Base-by-base conservation (phyloP, 2,888 invertebrate species). In the Nebria brevicollis region DNA sequence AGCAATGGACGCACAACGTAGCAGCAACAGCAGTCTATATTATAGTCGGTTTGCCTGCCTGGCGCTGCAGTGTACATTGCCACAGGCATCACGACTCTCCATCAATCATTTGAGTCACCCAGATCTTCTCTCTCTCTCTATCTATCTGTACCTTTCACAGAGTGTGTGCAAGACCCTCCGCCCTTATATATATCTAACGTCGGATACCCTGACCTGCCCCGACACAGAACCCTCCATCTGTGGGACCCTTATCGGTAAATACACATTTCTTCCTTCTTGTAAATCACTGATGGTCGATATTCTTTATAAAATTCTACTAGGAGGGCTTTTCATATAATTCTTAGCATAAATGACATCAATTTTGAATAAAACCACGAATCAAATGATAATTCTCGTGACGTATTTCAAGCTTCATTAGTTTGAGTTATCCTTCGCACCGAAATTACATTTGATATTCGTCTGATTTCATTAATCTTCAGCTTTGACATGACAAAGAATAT, bases 31-130 rank as follows among this genome's bases (percentile, higher is more conserved):
- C 34, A 20, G 20, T 20, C 20, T 20, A 20, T 20, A 20, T 20
- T 20, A 20, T 20, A 20, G 20, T 20, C 20, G 34, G 34, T 5
- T 34, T 34, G 34, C 34, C 34, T 34, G 34, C 34, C 34, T 34
- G 34, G 34, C 34, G 34, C 34, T 15, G 66, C 15, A 15, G 66
- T 15, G 7, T 66, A 25, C 13, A 13, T 13, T 66, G 70, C 70
- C 70, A 54, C 54, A 54, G 64, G 70, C 72, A 80, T 80, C 75
- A 80, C 75, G 70, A 75, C 54, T 75, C 80, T 13, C 70, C 75
- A 80, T 80, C 80, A 80, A 80, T 80, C 80, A 80, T 80, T 80
- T 75, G 80, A 80, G 80, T 80, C 80, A 80, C 80, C 75, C 20
- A 20, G 43, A 34, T 0, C 5, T 34, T 34, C 34, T 34, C 5